Evolutionary conservation across 2,113 vertebrate species (phyloP).

Genomic region (Sphyrna mokarran): DNA sequence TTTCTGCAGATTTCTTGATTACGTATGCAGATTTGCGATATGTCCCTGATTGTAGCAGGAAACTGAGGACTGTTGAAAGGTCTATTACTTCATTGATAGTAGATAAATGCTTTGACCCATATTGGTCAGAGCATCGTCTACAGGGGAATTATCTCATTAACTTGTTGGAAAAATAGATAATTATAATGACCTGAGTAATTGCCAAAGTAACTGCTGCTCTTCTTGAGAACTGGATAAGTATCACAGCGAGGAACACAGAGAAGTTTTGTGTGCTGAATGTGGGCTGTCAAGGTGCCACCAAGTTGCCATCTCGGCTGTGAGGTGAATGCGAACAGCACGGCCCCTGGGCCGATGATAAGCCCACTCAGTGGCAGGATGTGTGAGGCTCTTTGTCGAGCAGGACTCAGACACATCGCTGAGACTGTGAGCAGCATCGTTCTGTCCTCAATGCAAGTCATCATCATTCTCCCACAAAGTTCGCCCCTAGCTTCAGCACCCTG

Average conservation of each 20-base stretch:
- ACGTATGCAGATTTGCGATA: background rate
- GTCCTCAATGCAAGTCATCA: no score
- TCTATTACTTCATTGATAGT: background rate
- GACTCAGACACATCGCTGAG: no score
- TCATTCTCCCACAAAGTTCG: no score
- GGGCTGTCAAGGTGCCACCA: background rate
- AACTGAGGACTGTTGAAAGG: background rate
- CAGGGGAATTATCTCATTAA: slow-evolving; percentile 18
- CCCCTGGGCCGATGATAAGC: no score
- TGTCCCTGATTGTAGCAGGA: background rate
- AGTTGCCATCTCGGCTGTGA: no score
- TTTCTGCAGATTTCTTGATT: background rate
- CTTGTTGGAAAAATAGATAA: background rate
- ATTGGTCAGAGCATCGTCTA: background rate
- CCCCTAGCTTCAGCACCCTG: no score
- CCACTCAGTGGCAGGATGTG: no score
- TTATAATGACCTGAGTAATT: background rate
- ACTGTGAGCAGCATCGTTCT: no score
- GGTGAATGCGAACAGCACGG: no score
- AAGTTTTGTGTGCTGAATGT: background rate
- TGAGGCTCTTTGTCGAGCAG: no score
- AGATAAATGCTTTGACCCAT: background rate
- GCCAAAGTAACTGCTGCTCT: background rate
- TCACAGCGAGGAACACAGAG: background rate
- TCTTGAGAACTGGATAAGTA: background rate